Percentiles rank a stretch among this genome's conserved stretches.
Conservation (phyloP, 1,140 invertebrate species). For the Colletes gigas region DNA sequence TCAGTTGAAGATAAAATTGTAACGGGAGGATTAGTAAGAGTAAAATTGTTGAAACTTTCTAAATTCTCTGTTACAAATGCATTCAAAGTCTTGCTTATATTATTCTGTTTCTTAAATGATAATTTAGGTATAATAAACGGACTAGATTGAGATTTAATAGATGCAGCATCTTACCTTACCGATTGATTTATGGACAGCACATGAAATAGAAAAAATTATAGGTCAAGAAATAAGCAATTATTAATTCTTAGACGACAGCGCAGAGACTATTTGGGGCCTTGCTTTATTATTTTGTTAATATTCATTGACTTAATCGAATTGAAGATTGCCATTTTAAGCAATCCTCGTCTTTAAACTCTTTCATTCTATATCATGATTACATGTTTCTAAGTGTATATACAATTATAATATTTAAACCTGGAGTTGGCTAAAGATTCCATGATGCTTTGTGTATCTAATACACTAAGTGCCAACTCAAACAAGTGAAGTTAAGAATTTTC, state of each 20-base stretch:
- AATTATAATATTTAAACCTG: no score
- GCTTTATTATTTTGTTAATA: no score
- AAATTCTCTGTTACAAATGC: constrained; percentile 1
- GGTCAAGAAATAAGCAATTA: constrained; percentile 49
- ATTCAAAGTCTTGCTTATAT: constrained; percentile 22
- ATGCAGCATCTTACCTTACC: constrained; percentile 82
- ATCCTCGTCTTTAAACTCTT: no score
- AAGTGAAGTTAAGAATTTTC: no score
- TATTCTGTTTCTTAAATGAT: constrained; percentile 55
- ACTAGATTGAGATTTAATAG: constrained; percentile 38
- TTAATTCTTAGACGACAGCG: not conserved
- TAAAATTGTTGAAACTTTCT: constrained; percentile 23
- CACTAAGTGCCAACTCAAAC: no score
- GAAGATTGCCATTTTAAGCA: no score
- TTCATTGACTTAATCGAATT: no score
- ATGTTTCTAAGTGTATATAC: no score
- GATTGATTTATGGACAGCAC: constrained; percentile 72
- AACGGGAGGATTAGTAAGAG: constrained; percentile 10
- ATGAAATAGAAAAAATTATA: constrained; percentile 78
- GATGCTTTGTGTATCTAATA: no score
- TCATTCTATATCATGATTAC: no score
- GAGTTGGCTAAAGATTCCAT: no score
- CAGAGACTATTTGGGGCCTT: no score
- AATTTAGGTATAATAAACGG: constrained; percentile 68
- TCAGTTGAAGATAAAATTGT: constrained; percentile 44